These are phyloP conservation scores for Euthynnus affinis DNA, from an alignment of 2,797 vertebrate genomes.

Conservation along the genomic window DNA sequence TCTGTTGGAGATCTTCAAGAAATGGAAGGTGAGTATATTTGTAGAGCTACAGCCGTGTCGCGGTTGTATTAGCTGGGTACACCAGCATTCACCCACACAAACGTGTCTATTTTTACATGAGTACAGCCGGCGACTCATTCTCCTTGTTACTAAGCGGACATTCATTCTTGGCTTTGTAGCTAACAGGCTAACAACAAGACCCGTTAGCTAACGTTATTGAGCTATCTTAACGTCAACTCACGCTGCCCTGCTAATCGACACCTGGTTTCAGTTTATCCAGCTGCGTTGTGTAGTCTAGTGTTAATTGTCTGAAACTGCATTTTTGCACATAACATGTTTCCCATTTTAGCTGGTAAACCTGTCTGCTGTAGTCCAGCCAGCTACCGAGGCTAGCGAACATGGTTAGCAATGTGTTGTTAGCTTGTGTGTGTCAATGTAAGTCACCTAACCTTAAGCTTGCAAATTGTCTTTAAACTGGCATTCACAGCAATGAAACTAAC, in stretches of 20 bases:
- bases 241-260: neutral
- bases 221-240: conserved; percentile 16
- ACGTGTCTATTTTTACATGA: neutral
- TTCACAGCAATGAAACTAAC: neutral
- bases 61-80: neutral
- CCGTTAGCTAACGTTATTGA: conserved; percentile 46
- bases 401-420: conserved; percentile 25
- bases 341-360: neutral
- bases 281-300: accelerated
- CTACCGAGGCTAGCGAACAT: conserved; percentile 38
- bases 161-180: conserved; percentile 45
- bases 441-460: conserved; percentile 3
- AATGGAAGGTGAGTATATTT: conserved; percentile 87
- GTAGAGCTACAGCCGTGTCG: neutral
- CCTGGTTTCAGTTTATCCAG: neutral
- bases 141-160: conserved; percentile 30
- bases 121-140: neutral
- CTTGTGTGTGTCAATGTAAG: neutral
- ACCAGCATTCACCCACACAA: neutral
- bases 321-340: neutral
- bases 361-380: neutral
- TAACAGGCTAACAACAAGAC: conserved; percentile 76
- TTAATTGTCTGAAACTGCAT: neutral
- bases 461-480: neutral
- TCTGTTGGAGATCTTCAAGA: conserved; percentile 88